Conservation (phyloP, 2,888 invertebrate genomes). For the Lasioglossum figueresi region DNA sequence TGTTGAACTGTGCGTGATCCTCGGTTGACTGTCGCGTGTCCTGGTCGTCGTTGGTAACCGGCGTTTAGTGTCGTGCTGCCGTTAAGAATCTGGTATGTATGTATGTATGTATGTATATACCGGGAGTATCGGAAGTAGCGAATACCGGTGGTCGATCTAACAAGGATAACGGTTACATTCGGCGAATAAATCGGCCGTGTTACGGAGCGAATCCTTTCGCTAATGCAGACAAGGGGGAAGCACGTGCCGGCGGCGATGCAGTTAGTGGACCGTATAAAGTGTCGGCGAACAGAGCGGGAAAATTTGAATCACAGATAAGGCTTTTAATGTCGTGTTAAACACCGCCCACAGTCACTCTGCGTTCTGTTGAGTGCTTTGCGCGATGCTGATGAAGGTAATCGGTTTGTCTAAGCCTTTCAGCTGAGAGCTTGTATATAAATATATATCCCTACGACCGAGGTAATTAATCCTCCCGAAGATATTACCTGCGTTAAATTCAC, state of each 20-base stretch:
- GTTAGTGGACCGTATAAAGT: constrained; percentile 46
- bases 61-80: not conserved
- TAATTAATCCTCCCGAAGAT: not conserved
- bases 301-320: constrained; percentile 51
- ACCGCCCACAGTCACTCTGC: constrained; percentile 22
- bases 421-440: not conserved
- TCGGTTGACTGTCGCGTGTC: not conserved
- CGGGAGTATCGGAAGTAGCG: constrained; percentile 22
- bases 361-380: constrained; percentile 24
- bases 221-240: constrained; percentile 38
- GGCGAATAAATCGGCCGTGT: constrained; percentile 47
- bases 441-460: not conserved
- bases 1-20: not conserved
- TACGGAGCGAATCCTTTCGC: constrained; percentile 47
- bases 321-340: constrained; percentile 48
- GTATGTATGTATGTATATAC: constrained; percentile 4
- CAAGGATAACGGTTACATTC: constrained; percentile 48
- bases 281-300: constrained; percentile 32
- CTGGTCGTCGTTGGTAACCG: not conserved
- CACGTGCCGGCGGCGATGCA: constrained; percentile 44
- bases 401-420: constrained; percentile 1
- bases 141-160: constrained; percentile 39
- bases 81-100: not conserved
- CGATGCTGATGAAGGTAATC: constrained; percentile 33
- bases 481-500: not conserved